Conservation (phyloP, 2,113 vertebrate genomes). For the Vidua chalybeata region DNA sequence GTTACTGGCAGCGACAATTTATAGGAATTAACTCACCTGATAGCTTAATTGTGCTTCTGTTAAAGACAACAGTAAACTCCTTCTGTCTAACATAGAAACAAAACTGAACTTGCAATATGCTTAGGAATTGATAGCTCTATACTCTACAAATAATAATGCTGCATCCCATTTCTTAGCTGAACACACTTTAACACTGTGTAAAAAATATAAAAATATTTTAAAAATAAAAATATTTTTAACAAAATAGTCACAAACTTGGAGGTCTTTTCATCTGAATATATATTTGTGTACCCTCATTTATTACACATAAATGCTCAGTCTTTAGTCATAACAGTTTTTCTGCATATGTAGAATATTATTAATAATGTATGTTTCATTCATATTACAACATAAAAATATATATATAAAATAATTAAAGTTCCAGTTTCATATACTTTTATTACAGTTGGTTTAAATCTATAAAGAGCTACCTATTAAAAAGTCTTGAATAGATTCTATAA, state of each 20-base stretch:
- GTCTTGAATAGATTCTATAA: conserved; percentile 67
- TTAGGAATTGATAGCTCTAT: neutral
- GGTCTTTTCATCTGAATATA: neutral
- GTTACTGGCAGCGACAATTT: neutral
- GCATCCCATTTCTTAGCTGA: neutral
- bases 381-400: conserved; percentile 56
- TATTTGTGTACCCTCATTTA: neutral
- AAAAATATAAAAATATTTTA: conserved; percentile 37
- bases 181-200: neutral
- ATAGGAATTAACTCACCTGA: neutral
- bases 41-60: neutral
- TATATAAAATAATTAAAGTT: conserved; percentile 71
- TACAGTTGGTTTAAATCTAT: conserved; percentile 59
- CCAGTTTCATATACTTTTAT: conserved; percentile 63
- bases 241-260: neutral
- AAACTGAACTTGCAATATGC: neutral
- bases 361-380: conserved; percentile 63
- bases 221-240: conserved; percentile 27
- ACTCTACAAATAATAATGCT: neutral
- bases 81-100: neutral
- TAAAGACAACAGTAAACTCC: neutral
- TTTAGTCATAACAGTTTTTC: conserved; percentile 67
- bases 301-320: conserved; percentile 19
- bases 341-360: conserved; percentile 64
- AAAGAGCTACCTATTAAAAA: conserved; percentile 72